Evolutionary conservation across 1,140 invertebrate genomes (phyloP).

Genomic region (Caenorhabditis tropicalis): DNA sequence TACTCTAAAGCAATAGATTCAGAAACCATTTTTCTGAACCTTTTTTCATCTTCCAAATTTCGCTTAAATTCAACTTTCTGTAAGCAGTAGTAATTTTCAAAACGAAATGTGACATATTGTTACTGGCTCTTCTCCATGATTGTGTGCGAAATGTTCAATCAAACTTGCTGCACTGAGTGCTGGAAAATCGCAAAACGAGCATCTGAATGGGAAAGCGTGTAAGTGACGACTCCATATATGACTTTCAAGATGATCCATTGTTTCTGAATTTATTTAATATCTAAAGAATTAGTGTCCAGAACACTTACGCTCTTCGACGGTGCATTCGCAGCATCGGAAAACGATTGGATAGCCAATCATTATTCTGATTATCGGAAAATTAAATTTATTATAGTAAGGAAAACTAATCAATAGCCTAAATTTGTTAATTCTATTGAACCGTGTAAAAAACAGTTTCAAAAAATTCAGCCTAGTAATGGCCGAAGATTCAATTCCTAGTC

Average conservation of each 20-base stretch:
- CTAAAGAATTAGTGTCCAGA: background rate
- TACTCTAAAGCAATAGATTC: slow-evolving; percentile 6
- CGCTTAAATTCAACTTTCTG: slow-evolving; percentile 15
- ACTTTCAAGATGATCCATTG: slow-evolving; percentile 15
- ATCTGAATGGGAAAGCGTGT: slow-evolving; percentile 26
- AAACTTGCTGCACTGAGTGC: background rate
- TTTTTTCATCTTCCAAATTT: slow-evolving; percentile 17
- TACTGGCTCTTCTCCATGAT: background rate
- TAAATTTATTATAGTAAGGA: background rate
- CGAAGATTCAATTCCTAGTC: background rate
- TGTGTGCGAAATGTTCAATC: background rate
- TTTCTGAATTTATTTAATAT: background rate
- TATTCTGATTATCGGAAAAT: background rate
- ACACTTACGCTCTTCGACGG: slow-evolving; percentile 13
- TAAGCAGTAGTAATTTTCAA: background rate
- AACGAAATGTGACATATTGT: background rate
- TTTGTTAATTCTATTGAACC: no score
- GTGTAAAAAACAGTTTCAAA: no score
- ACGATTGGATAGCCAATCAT: slow-evolving; percentile 24
- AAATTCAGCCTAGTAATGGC: no score
- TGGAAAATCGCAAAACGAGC: slow-evolving; percentile 17
- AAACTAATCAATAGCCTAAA: no score
- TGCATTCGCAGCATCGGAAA: slow-evolving; percentile 33
- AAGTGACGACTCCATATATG: slow-evolving; percentile 35
- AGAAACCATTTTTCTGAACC: slow-evolving; percentile 23